Percentiles rank a stretch among this genome's conserved stretches.
Evolutionary conservation across 2,797 vertebrate species (phyloP).

Genomic region (Cuculus canorus): DNA sequence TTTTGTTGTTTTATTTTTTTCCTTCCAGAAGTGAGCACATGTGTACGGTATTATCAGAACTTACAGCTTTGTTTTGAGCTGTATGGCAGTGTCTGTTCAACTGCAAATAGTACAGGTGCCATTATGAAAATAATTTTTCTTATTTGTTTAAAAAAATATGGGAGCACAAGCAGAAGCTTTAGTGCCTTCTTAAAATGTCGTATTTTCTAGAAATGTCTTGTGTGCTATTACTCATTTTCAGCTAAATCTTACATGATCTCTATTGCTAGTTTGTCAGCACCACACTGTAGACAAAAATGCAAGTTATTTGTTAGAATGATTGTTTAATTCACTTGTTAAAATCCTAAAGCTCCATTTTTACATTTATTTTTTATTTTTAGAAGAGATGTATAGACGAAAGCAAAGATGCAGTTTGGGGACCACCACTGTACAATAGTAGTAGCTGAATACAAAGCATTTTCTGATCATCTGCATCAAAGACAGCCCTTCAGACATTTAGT

Average conservation of each 20-base stretch:
- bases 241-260: slow-evolving; percentile 32
- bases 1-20: slow-evolving; percentile 24
- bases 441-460: slow-evolving; percentile 57
- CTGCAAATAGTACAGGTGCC: slow-evolving; percentile 71
- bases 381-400: slow-evolving; percentile 39
- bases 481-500: slow-evolving; percentile 35
- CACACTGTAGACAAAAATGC: slow-evolving; percentile 43
- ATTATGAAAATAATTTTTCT: slow-evolving; percentile 50
- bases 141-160: slow-evolving; percentile 56
- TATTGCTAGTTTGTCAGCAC: slow-evolving; percentile 52
- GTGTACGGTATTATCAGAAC: slow-evolving; percentile 48
- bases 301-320: slow-evolving; percentile 47
- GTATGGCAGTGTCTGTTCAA: slow-evolving; percentile 69
- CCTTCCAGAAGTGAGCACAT: slow-evolving; percentile 63
- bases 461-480: slow-evolving; percentile 52
- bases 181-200: slow-evolving; percentile 81
- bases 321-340: slow-evolving; percentile 38
- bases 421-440: slow-evolving; percentile 64
- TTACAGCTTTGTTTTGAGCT: slow-evolving; percentile 67
- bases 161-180: slow-evolving; percentile 82
- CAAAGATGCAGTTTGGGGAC: slow-evolving; percentile 66
- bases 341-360: slow-evolving; percentile 51
- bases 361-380: slow-evolving; percentile 37
- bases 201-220: slow-evolving; percentile 73
- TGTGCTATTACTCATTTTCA: slow-evolving; percentile 59